Evolutionary conservation across 1,140 invertebrate genomes (phyloP).

Genomic region (Antheraea mylitta): DNA sequence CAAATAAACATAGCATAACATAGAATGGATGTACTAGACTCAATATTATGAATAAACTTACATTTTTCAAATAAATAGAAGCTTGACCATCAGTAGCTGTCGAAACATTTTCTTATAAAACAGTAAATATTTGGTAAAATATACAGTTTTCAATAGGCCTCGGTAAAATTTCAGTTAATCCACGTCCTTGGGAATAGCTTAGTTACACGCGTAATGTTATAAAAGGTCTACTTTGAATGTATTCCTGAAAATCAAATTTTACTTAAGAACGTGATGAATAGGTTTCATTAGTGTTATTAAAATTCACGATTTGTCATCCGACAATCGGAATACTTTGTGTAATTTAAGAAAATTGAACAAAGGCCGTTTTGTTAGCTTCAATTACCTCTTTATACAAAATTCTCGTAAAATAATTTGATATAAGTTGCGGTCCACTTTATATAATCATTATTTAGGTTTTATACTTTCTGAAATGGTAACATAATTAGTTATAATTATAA

Average conservation of each 20-base stretch:
- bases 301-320: conserved; percentile 12
- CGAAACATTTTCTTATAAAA: background rate
- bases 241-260: conserved; percentile 9
- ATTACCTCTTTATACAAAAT: conserved; percentile 7
- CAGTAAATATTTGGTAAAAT: background rate
- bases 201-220: conserved; percentile 5
- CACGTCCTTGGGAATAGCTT: background rate
- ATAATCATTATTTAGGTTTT: background rate
- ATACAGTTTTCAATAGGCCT: background rate
- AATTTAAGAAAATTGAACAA: conserved; percentile 10
- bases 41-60: too few species aligned
- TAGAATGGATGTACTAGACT: too few species aligned
- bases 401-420: conserved; percentile 6
- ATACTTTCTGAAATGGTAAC: too few species aligned
- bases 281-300: conserved; percentile 12
- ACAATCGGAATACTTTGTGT: conserved; percentile 8
- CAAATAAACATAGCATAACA: too few species aligned
- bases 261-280: conserved; percentile 10
- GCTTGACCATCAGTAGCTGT: too few species aligned
- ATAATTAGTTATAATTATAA: too few species aligned
- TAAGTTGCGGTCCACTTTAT: background rate
- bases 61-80: too few species aligned
- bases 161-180: background rate
- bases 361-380: background rate
- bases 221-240: conserved; percentile 1